phyloP scores from a whole-genome alignment of 2,797 vertebrate species.

The Myotis myotis region DNA sequence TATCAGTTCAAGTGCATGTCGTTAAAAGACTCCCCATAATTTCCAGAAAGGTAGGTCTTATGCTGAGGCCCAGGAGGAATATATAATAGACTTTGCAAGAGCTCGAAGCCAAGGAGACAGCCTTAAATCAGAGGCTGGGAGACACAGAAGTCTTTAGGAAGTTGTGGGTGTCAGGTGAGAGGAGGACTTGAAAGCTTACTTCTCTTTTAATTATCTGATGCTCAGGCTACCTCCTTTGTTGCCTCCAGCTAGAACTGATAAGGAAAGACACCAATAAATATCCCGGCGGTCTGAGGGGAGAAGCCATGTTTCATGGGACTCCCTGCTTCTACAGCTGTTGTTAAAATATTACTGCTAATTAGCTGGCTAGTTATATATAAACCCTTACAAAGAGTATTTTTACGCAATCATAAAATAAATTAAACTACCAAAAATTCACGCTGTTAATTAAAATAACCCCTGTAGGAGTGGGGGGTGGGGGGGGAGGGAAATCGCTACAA shows the following conservation, averaged over 20 bases:
- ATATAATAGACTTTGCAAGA: constrained; percentile 37
- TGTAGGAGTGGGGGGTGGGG: constrained; percentile 74
- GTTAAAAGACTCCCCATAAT: constrained; percentile 55
- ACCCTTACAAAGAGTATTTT: constrained; percentile 81
- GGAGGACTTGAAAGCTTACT: constrained; percentile 83
- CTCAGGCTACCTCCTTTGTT: constrained; percentile 79
- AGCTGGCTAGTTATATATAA: constrained; percentile 83
- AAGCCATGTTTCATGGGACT: constrained; percentile 74
- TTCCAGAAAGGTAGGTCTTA: constrained; percentile 49
- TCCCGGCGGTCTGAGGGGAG: constrained; percentile 62
- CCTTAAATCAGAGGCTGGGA: constrained; percentile 69
- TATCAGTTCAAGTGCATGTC: constrained; percentile 32
- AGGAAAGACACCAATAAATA: constrained; percentile 80
- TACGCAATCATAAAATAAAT: constrained; percentile 86
- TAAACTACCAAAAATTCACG: constrained; percentile 85
- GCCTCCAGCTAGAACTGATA: constrained; percentile 81
- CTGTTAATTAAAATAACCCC: constrained; percentile 88
- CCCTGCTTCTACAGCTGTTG: constrained; percentile 78
- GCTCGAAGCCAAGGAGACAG: not conserved
- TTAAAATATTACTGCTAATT: constrained; percentile 82
- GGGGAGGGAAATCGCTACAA: constrained; percentile 78
- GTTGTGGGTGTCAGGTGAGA: constrained; percentile 47
- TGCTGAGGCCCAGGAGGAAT: not conserved
- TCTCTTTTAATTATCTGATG: constrained; percentile 88
- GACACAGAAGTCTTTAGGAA: constrained; percentile 64